Conservation (phyloP, 2,113 vertebrate species). For the Leiothrix lutea region DNA sequence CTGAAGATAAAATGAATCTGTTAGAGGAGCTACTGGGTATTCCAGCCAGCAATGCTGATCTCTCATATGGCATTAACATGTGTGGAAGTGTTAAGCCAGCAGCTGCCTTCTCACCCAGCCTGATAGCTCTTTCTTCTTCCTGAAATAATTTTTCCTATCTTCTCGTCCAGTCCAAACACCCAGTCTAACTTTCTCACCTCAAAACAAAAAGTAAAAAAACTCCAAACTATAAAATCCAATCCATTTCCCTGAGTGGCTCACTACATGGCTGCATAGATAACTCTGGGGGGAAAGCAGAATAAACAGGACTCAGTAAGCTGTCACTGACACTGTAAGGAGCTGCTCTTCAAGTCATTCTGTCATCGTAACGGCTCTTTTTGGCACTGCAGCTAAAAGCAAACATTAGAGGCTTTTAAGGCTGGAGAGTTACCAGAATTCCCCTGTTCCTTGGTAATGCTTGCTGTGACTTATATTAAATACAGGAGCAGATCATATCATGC, state of each 20-base stretch:
- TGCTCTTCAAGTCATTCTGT: not conserved
- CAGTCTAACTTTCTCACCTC: not conserved
- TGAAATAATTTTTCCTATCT: not conserved
- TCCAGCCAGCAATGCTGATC: not conserved
- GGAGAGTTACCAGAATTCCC: not conserved
- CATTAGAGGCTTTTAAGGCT: not conserved
- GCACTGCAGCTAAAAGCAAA: not conserved
- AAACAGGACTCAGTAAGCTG: not conserved
- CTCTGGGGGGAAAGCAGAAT: not conserved
- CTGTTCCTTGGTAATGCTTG: not conserved
- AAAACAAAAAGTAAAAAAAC: not conserved
- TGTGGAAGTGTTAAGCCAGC: not conserved
- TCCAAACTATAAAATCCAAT: not conserved
- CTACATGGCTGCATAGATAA: not conserved
- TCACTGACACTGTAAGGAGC: not conserved
- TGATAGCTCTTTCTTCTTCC: not conserved
- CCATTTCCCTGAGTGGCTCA: not conserved
- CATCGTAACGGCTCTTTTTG: not conserved
- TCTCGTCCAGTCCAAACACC: not conserved
- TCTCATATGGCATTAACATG: accelerated
- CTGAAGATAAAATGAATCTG: not conserved
- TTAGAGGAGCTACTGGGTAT: not conserved
- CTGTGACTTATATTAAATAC: not conserved
- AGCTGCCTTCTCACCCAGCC: not conserved
- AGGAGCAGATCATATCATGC: accelerated